A percentile compares a stretch with the other conserved stretches of the same genome.
These are phyloP conservation scores for Chrysogorgia sp. DNA, from an alignment of 92 coral and sea anemone species.

Conservation along the genomic window DNA sequence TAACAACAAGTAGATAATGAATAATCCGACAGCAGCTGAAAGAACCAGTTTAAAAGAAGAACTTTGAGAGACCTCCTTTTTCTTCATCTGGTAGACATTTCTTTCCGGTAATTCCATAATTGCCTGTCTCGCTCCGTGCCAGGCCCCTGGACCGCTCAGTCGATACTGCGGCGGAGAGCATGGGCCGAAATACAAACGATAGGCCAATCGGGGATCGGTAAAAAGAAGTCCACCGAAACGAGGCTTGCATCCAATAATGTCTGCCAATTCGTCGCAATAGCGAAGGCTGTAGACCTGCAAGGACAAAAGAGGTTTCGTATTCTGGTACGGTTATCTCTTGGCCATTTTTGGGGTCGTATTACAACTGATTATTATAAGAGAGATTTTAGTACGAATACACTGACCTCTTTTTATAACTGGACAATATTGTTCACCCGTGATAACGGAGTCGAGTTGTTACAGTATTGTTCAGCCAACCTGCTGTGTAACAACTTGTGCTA, in stretches of 20 bases:
- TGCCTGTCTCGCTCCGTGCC: constrained; percentile 78
- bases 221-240: constrained; percentile 63
- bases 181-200: constrained; percentile 81
- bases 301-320: not conserved
- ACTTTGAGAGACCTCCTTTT: not conserved
- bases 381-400: too few species aligned
- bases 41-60: not conserved
- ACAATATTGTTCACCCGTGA: too few species aligned
- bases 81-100: constrained; percentile 34
- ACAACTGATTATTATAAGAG: too few species aligned
- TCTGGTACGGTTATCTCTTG: too few species aligned
- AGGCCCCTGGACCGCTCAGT: constrained; percentile 80
- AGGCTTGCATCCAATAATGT: constrained; percentile 80
- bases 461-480: too few species aligned
- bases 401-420: too few species aligned
- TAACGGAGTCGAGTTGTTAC: too few species aligned
- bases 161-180: constrained; percentile 89
- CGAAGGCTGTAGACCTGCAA: constrained; percentile 54
- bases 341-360: too few species aligned
- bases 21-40: not conserved
- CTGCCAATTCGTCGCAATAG: constrained; percentile 77
- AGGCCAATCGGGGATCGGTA: constrained; percentile 73
- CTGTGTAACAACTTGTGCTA: too few species aligned
- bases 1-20: not conserved
- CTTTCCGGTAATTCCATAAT: constrained; percentile 46